A percentile compares a stretch with the other conserved stretches of the same genome.
Evolutionary conservation across 2,888 invertebrate species (phyloP).

Genomic region (Leucoptera coffeella): DNA sequence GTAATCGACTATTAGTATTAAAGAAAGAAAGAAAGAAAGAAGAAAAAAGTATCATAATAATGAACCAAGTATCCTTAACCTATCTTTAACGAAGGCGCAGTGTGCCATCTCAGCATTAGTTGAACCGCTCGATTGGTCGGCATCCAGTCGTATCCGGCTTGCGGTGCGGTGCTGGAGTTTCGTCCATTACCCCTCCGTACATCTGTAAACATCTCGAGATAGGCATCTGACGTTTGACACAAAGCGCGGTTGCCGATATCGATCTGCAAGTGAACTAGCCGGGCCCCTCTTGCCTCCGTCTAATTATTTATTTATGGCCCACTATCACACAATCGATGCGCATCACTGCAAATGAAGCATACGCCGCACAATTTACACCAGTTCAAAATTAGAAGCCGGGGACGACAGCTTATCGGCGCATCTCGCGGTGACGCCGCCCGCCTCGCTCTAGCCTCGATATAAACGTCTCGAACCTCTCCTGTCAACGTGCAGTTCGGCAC

Average conservation of each 20-base stretch:
- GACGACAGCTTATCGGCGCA: too few relatives aligned
- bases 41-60: too few relatives aligned
- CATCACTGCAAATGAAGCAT: slow-evolving; percentile 34
- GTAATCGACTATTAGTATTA: too few relatives aligned
- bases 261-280: too few relatives aligned
- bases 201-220: slow-evolving; percentile 51
- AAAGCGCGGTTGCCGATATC: slow-evolving; percentile 47
- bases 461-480: too few relatives aligned
- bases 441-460: too few relatives aligned
- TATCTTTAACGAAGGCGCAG: too few relatives aligned
- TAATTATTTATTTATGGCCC: slow-evolving; percentile 49
- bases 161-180: slow-evolving; percentile 23
- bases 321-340: slow-evolving; percentile 47
- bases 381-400: slow-evolving; percentile 33
- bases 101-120: slow-evolving; percentile 24
- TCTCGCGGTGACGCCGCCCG: too few relatives aligned
- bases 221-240: slow-evolving; percentile 51
- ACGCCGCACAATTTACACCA: slow-evolving; percentile 21
- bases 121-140: slow-evolving; percentile 31
- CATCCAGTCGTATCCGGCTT: too few relatives aligned
- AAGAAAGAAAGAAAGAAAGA: too few relatives aligned
- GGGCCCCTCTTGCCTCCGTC: slow-evolving; percentile 29
- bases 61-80: too few relatives aligned
- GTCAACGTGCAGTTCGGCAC: too few relatives aligned
- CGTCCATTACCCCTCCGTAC: slow-evolving; percentile 43